Conservation (phyloP, 2,888 invertebrate genomes). For the Ophioninae sp. region DNA sequence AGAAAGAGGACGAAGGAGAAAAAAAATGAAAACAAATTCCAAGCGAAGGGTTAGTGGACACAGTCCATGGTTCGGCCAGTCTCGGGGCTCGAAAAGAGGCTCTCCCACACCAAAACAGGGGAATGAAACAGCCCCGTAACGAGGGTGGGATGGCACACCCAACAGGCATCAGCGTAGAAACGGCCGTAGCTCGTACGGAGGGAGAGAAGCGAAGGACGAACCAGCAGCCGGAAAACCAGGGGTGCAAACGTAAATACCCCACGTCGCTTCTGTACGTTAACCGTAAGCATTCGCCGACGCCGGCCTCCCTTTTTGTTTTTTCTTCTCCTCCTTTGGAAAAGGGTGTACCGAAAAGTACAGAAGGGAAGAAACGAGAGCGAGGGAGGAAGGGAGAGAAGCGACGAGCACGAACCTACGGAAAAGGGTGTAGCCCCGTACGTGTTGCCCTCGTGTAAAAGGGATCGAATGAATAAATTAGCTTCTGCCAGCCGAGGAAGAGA, state of each 20-base stretch:
- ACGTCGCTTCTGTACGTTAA: slow-evolving; percentile 73
- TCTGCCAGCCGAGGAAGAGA: slow-evolving; percentile 61
- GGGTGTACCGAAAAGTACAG: slow-evolving; percentile 75
- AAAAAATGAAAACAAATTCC: slow-evolving; percentile 61
- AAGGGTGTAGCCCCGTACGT: slow-evolving; percentile 68
- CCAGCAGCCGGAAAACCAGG: slow-evolving; percentile 72
- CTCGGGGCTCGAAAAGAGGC: slow-evolving; percentile 64
- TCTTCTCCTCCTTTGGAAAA: slow-evolving; percentile 73
- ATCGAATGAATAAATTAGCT: slow-evolving; percentile 80
- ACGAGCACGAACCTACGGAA: slow-evolving; percentile 52
- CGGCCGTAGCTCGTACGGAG: slow-evolving; percentile 39
- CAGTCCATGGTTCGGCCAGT: slow-evolving; percentile 64
- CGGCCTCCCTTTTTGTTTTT: slow-evolving; percentile 72
- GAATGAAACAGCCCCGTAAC: slow-evolving; percentile 64
- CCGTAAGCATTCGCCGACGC: slow-evolving; percentile 76
- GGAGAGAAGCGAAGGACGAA: slow-evolving; percentile 56
- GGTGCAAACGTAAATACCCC: slow-evolving; percentile 76
- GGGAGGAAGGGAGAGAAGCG: slow-evolving; percentile 58
- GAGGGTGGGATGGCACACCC: slow-evolving; percentile 54
- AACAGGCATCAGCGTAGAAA: slow-evolving; percentile 48
- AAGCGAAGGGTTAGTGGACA: slow-evolving; percentile 63
- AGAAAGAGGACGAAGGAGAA: slow-evolving; percentile 19
- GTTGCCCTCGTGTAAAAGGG: slow-evolving; percentile 77
- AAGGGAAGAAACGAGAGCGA: slow-evolving; percentile 55
- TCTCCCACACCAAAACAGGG: slow-evolving; percentile 64